Evolutionary conservation across 2,888 invertebrate genomes (phyloP).

Genomic region (Laothoe populi): DNA sequence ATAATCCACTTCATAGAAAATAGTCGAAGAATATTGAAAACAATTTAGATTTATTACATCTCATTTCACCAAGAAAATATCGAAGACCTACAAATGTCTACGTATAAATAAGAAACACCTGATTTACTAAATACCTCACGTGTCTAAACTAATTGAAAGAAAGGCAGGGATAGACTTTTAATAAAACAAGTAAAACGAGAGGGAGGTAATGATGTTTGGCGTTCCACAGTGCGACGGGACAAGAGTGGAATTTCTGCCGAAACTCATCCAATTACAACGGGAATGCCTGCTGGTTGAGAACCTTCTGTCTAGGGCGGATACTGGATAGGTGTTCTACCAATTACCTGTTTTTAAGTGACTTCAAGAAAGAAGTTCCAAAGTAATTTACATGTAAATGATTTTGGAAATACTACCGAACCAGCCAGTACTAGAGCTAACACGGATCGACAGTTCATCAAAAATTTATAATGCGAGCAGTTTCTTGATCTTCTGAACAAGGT

Average conservation of each 20-base stretch:
- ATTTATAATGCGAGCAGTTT: too few relatives aligned
- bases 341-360: neutral
- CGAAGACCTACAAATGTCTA: too few relatives aligned
- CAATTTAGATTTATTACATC: too few relatives aligned
- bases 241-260: constrained; percentile 16
- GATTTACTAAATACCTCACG: neutral
- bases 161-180: constrained; percentile 18
- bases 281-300: constrained; percentile 2
- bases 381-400: too few relatives aligned
- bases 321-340: neutral
- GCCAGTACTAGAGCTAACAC: too few relatives aligned
- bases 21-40: neutral
- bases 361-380: too few relatives aligned
- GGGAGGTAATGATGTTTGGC: constrained; percentile 15
- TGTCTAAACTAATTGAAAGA: neutral
- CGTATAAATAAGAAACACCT: neutral
- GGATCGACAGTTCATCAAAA: too few relatives aligned
- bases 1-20: too few relatives aligned
- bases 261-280: constrained; percentile 23
- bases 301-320: constrained; percentile 2
- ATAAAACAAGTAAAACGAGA: constrained; percentile 18
- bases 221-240: constrained; percentile 10
- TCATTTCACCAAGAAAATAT: too few relatives aligned
- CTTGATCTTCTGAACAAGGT: too few relatives aligned
- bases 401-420: too few relatives aligned